Evolutionary conservation across 2,888 invertebrate genomes (phyloP).

Genomic region (Chaetogeoica ovagalla): DNA sequence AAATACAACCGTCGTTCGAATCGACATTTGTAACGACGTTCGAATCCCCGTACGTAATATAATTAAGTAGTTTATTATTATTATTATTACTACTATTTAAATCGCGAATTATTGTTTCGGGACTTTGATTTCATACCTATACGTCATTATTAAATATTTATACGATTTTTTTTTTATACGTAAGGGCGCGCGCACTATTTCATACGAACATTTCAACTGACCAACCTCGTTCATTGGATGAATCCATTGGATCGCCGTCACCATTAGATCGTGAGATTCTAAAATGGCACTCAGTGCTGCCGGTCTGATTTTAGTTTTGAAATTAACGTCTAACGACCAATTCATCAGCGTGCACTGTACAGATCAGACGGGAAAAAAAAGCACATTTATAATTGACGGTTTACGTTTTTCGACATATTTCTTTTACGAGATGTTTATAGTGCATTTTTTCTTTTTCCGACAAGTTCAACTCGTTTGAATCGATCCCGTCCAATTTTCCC

Average conservation of each 20-base stretch:
- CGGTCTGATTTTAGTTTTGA: conserved; percentile 54
- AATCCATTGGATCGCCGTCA: conserved; percentile 59
- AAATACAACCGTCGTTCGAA: too few relatives aligned
- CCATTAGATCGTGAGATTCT: conserved; percentile 57
- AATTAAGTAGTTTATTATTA: too few relatives aligned
- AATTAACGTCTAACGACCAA: conserved; percentile 55
- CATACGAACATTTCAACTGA: not conserved
- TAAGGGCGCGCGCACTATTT: too few relatives aligned
- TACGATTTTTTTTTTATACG: too few relatives aligned
- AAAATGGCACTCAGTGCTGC: conserved; percentile 56
- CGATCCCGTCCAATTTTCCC: conserved; percentile 52
- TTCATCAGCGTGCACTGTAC: conserved; percentile 52
- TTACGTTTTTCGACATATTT: not conserved
- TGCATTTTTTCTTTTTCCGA: conserved; percentile 26
- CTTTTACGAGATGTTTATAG: conserved; percentile 14
- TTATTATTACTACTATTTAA: too few relatives aligned
- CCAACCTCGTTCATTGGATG: conserved; percentile 55
- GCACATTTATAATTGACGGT: not conserved
- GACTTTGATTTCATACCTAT: too few relatives aligned
- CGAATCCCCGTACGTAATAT: too few relatives aligned
- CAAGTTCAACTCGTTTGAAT: not conserved
- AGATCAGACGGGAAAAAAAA: not conserved
- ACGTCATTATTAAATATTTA: too few relatives aligned
- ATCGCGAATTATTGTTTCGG: too few relatives aligned
- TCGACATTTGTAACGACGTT: too few relatives aligned